Conservation (phyloP, 2,797 vertebrate species). For the Malurus splendens region DNA sequence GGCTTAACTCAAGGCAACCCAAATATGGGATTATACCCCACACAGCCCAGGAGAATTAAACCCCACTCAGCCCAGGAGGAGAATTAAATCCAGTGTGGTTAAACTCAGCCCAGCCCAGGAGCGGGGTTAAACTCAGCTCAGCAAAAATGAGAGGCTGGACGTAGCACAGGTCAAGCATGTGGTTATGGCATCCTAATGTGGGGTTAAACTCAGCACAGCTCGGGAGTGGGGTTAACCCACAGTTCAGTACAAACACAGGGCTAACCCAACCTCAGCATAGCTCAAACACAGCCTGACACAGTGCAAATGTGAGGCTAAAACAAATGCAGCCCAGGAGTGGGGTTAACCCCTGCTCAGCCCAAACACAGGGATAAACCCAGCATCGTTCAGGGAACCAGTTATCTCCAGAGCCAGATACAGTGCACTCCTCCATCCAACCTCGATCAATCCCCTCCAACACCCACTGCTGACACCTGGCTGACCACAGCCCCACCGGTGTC, state of each 20-base stretch:
- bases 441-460: background rate
- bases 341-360: background rate
- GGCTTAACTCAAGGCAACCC: background rate
- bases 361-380: background rate
- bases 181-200: background rate
- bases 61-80: background rate
- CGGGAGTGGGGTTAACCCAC: background rate
- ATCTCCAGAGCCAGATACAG: background rate
- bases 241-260: background rate
- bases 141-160: background rate
- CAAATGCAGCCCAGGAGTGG: background rate
- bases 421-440: background rate
- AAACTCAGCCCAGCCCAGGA: background rate
- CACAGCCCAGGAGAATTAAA: background rate
- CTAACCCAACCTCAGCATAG: background rate
- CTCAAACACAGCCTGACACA: background rate
- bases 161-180: background rate
- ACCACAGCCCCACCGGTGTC: background rate
- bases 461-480: background rate
- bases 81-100: background rate
- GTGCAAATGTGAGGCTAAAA: background rate
- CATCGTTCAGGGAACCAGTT: rapidly evolving
- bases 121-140: background rate
- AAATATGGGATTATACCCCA: background rate
- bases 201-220: background rate